These are phyloP conservation scores for Rugalucina vietnamica DNA, from an alignment of 2,888 invertebrate genomes.

Conservation along the genomic window DNA sequence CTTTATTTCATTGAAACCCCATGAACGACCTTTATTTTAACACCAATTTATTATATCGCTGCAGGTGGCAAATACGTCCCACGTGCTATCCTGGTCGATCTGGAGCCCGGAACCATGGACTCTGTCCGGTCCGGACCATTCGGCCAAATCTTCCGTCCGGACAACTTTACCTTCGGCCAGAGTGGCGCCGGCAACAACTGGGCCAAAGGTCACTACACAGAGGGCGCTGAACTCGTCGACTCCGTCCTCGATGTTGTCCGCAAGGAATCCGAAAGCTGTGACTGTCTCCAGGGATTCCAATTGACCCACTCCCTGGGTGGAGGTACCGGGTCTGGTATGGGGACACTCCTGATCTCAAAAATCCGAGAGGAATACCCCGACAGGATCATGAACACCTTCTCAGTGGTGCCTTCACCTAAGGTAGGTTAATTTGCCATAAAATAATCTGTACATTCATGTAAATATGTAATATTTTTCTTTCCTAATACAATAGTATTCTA, in stretches of 20 bases:
- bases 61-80: conserved; percentile 94
- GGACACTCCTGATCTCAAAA: conserved; percentile 95
- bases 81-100: conserved; percentile 95
- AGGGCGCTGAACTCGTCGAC: conserved; percentile 88
- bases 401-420: conserved; percentile 94
- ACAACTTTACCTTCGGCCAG: too few species aligned
- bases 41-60: conserved; percentile 29
- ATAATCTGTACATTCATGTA: too few species aligned
- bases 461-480: too few species aligned
- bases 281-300: conserved; percentile 90
- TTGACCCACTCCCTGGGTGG: conserved; percentile 89
- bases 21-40: too few species aligned
- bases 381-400: conserved; percentile 98
- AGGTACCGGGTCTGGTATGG: conserved; percentile 94
- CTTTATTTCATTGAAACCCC: too few species aligned
- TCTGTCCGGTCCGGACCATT: too few species aligned
- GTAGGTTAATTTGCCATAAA: too few species aligned
- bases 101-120: conserved; percentile 99
- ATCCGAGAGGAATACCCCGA: conserved; percentile 98
- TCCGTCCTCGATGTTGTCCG: conserved; percentile 87
- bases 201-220: conserved; percentile 97
- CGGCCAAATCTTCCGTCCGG: too few species aligned
- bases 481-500: too few species aligned
- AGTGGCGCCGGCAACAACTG: too few species aligned
- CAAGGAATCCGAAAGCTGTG: conserved; percentile 92